Base-by-base conservation (phyloP, 2,113 vertebrate species). In the Hemiprocne comata region DNA sequence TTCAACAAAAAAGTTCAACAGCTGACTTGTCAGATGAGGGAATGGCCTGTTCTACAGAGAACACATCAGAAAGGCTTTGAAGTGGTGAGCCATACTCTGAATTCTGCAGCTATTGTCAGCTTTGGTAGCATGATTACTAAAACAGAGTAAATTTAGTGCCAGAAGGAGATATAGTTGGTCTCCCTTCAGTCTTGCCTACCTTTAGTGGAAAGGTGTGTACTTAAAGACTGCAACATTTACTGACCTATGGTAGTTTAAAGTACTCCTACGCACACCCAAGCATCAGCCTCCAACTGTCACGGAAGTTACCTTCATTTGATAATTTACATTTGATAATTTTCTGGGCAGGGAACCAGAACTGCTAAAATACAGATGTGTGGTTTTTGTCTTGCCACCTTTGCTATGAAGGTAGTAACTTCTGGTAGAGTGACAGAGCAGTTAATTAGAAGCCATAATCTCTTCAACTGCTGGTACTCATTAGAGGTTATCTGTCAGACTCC, bases 141-240 rank as follows among this genome's bases (percentile, higher is more conserved):
- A 80, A 18, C 26, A 54, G 4, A 50, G 24, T 66, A n/a, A 51
- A n/a, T 33, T 24, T 67, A 46, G 51, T 10, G 33, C 17, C 36
- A 34, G 34, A 66, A 48, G 40, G 36, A 69, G 25, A 5, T 34
- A 25, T 48, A 16, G 13, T 81, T 0, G 0, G 8, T 71, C 53
- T 72, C 9, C 26, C 28, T 54, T 65, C 20, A 38, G 19, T 24
- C 48, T 64, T 89, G 28, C 42, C 44, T 64, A 7, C 72, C 40
- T 62, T 33, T 55, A 86, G 26, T 40, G 31, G 46, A 72, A 78
- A 81, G 12, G 6, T 60, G 8, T 29, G 36, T 71, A 19, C 18
- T 38, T 94, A 18, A 83, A 62, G 55, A 38, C 33, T 62, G 28
- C 9, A 4, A 18, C 18, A 18, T 91, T 91, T 87, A 67, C 42